Evolutionary conservation across 2,113 vertebrate genomes (phyloP).

Genomic region (Craseonycteris thonglongyai): DNA sequence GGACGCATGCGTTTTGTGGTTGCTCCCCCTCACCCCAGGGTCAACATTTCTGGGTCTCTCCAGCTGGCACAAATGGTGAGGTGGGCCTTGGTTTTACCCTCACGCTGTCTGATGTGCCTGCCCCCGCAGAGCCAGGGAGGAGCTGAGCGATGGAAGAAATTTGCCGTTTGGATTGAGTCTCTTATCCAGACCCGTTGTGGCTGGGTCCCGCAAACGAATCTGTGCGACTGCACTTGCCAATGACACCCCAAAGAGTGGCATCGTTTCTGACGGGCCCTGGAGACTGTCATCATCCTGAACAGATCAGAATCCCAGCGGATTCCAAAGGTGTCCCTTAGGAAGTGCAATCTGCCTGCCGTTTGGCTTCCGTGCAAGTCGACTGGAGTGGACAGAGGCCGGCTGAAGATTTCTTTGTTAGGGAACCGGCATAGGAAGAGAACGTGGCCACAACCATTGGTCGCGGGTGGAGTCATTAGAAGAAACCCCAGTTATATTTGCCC

Average conservation of each 20-base stretch:
- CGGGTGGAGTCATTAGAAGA: neutral
- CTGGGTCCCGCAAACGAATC: slow-evolving; percentile 44
- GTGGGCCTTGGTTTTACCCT: neutral
- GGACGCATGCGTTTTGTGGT: neutral
- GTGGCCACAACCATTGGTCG: neutral
- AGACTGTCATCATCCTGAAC: slow-evolving; percentile 29
- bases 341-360: slow-evolving; percentile 33
- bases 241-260: slow-evolving; percentile 42
- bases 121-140: neutral
- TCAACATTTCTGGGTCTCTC: neutral
- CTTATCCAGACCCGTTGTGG: neutral
- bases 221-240: neutral
- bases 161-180: neutral
- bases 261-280: slow-evolving; percentile 33
- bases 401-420: slow-evolving; percentile 31
- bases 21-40: neutral
- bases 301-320: slow-evolving; percentile 14
- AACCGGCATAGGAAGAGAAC: neutral
- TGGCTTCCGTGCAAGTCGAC: neutral
- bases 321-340: slow-evolving; percentile 36
- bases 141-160: neutral
- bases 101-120: neutral
- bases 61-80: neutral
- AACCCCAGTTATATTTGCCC: neutral
- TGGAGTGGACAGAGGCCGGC: neutral